phyloP scores from a whole-genome alignment of 1,140 invertebrate genomes.

The Hyles euphorbiae region DNA sequence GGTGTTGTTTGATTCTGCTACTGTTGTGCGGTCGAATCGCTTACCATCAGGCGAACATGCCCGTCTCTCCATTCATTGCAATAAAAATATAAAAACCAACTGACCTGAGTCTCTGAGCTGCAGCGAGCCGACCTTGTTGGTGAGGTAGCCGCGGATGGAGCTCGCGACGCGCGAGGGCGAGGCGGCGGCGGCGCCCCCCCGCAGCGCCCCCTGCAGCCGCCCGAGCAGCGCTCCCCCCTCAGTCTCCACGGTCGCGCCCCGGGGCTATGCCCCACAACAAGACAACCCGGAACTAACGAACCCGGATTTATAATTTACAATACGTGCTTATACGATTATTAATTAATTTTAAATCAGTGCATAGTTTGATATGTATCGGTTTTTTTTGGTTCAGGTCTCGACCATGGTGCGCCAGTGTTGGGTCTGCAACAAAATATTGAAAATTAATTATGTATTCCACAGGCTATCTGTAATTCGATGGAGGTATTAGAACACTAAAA shows the following conservation, averaged over 20 bases:
- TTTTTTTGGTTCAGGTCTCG: slow-evolving; percentile 32
- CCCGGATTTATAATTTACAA: too few species aligned
- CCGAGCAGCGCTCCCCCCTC: slow-evolving; percentile 70
- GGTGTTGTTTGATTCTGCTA: too few species aligned
- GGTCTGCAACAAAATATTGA: slow-evolving; percentile 49
- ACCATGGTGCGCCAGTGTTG: slow-evolving; percentile 49
- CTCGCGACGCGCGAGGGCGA: slow-evolving; percentile 61
- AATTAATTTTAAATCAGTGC: slow-evolving; percentile 45
- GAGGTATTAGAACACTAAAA: too few species aligned
- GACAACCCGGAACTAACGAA: too few species aligned
- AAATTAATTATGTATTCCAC: too few species aligned
- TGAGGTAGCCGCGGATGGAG: slow-evolving; percentile 63
- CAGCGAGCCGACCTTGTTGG: slow-evolving; percentile 62
- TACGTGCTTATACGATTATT: too few species aligned
- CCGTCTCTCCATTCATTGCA: not conserved
- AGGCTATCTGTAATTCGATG: too few species aligned
- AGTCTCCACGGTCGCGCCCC: slow-evolving; percentile 76
- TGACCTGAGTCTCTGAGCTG: slow-evolving; percentile 66
- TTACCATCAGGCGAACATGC: not conserved
- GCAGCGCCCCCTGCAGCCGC: slow-evolving; percentile 71
- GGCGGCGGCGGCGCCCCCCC: slow-evolving; percentile 71
- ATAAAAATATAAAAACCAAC: slow-evolving; percentile 11
- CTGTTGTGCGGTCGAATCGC: too few species aligned
- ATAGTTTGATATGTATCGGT: slow-evolving; percentile 66
- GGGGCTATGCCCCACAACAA: slow-evolving; percentile 38